A percentile compares a stretch with the other conserved stretches of the same genome.
Evolutionary conservation across 2,888 invertebrate genomes (phyloP).

Genomic region (Drosophila macrospina): DNA sequence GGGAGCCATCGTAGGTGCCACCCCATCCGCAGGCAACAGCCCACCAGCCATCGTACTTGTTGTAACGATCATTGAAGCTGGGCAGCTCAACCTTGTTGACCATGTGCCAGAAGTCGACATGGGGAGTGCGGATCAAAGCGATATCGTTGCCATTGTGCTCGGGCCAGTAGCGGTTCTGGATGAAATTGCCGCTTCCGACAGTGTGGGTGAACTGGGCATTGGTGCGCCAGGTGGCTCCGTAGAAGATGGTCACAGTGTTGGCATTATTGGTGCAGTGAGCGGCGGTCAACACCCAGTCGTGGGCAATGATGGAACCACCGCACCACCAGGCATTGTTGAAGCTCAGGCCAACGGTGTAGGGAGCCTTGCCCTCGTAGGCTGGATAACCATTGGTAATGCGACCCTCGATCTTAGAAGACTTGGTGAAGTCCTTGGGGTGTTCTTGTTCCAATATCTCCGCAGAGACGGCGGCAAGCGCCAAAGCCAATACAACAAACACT

Average conservation of each 20-base stretch:
- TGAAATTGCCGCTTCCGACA: conserved; percentile 57
- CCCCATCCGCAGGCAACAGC: conserved; percentile 84
- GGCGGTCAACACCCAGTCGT: conserved; percentile 75
- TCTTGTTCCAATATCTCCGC: conserved; percentile 27
- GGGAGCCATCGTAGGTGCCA: conserved; percentile 60
- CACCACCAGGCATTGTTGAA: conserved; percentile 72
- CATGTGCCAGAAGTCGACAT: conserved; percentile 39
- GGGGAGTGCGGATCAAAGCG: conserved; percentile 55
- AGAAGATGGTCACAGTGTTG: conserved; percentile 63
- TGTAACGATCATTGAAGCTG: conserved; percentile 37
- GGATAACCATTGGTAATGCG: conserved; percentile 74
- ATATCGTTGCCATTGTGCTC: conserved; percentile 60
- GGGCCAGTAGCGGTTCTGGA: conserved; percentile 80
- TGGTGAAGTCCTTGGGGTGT: conserved; percentile 26
- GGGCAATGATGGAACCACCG: conserved; percentile 77
- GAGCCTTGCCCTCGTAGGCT: conserved; percentile 70
- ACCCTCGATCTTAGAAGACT: conserved; percentile 4
- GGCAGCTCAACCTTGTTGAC: conserved; percentile 41
- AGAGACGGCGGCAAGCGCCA: conserved; percentile 48
- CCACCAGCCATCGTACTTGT: conserved; percentile 35
- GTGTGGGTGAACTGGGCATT: conserved; percentile 58
- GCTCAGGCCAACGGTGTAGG: conserved; percentile 76
- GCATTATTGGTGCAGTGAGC: conserved; percentile 76
- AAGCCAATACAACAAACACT: conserved; percentile 46
- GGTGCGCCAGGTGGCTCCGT: conserved; percentile 74